Base-by-base conservation (phyloP, 2,797 vertebrate genomes). In the Kryptopterus vitreolus region DNA sequence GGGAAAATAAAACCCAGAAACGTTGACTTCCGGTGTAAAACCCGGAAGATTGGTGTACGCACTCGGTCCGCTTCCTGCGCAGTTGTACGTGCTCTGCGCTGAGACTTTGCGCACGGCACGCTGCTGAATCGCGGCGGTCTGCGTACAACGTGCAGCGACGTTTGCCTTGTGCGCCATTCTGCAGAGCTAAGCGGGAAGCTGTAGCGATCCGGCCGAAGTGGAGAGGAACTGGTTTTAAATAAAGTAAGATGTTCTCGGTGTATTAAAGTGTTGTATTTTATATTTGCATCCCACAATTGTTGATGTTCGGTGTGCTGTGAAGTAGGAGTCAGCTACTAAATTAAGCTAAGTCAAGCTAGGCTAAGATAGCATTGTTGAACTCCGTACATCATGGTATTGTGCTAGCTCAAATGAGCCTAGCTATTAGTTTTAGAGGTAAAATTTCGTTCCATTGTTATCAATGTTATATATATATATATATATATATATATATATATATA, bases 121-220 rank as follows among this genome's bases (percentile, higher is more conserved):
- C 63, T 58, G 0, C 79, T 69, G 84, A 71, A 86, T 87, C 20
- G 9, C 3, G 0, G 26, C n/a, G 24, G 3, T 62, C 2, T 78
- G 71, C 81, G 81, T 79, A 83, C 84, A 83, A 85, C 86, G 85
- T 86, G 83, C 68, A 52, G 53, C 13, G 59, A 68, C 77, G 79
- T 82, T 77, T 35, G 61, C 26, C 55, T 29, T 33, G 53, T 81
- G 79, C 86, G 83, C 83, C 85, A 82, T 87, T 85, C 86, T 29
- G 81, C 66, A 74, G 69, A 55, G 24, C 77, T 31, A 69, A 38
- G 7, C 35, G 77, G 57, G 57, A 50, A 24, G 52, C 73, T 33
- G 5, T 55, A 26, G n/a, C 22, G 26, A 81, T 71, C 33, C 38
- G 18, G 29, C 52, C 65, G 71, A 16, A 65, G 63, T 83, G 82